Evolutionary conservation across 2,888 invertebrate genomes (phyloP), one percentile per base, ranked within the genome.

Genomic region (Bellardia pandia): DNA sequence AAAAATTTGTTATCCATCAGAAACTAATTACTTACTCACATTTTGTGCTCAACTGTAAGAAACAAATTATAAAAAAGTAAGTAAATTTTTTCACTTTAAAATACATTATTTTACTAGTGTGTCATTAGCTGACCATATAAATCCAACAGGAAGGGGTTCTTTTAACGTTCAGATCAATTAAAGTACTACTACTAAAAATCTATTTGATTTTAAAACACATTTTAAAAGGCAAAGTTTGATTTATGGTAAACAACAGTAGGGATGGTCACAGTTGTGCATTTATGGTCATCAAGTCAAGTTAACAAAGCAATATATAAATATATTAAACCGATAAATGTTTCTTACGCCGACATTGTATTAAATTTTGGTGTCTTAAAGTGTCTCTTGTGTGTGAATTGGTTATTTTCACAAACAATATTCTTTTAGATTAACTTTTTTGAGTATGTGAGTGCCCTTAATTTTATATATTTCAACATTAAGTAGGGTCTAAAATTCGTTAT

Each of bases 131-230:
- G 56, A 11, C 23, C 23, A 16, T 23, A 56, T 3, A 56, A 23
- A 23, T 23, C 3, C 13, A 11, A 9, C 11, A 56, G 16, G 13
- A 16, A 42, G 40, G 42, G 14, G 45, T 45, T 68, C 23, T 45
- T 45, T 13, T 30, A 30, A 13, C 6, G 14, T 13, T 68, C 7
- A 42, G 7, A 45, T 68, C 14, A 30, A 23, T 42, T 64, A 64
- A 37, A 64, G 16, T 42, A 64, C 64, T 64, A 23, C 23, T 23
- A 23, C n/a, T n/a, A 64, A 64, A 64, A 64, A 64, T n/a, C n/a
- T 2, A 64, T 64, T 37, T 40, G 9, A 14, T 37, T 64, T 23
- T n/a, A 42, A 64, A 16, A 23, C 23, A 23, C 33, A 14, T 16
- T 64, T 42, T 9, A 42, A 40, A 64, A 16, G 30, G 4, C 42